Evolutionary conservation across 2,113 vertebrate genomes (phyloP).

Genomic region (Coturnix japonica): DNA sequence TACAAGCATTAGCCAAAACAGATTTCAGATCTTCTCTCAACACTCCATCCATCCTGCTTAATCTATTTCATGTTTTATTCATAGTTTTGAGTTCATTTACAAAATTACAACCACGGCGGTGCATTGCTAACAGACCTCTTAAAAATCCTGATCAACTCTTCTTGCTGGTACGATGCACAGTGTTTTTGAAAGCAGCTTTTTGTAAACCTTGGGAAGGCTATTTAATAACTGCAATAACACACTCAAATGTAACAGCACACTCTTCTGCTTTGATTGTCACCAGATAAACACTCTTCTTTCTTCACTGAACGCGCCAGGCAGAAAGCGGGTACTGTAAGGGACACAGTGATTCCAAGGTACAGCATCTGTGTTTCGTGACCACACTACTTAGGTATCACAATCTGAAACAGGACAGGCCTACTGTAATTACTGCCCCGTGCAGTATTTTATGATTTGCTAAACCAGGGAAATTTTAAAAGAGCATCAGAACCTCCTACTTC

Average conservation of each 20-base stretch:
- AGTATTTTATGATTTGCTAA: not conserved
- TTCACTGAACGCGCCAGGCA: slow-evolving; percentile 4
- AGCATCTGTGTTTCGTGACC: not conserved
- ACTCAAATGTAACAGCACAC: slow-evolving; percentile 45
- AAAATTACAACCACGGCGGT: slow-evolving; percentile 55
- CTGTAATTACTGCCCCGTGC: not conserved
- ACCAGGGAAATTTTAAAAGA: not conserved
- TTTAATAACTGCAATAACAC: slow-evolving; percentile 55
- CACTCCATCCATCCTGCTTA: slow-evolving; percentile 59
- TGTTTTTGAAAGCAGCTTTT: slow-evolving; percentile 41
- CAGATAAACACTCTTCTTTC: slow-evolving; percentile 40
- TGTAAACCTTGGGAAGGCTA: slow-evolving; percentile 30
- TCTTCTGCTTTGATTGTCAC: slow-evolving; percentile 45
- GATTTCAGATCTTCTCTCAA: slow-evolving; percentile 55
- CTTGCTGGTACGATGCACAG: slow-evolving; percentile 17
- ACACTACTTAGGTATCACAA: not conserved
- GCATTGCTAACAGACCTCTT: slow-evolving; percentile 50
- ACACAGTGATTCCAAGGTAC: not conserved
- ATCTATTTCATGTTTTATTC: slow-evolving; percentile 72
- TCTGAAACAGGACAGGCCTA: not conserved
- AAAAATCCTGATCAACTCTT: slow-evolving; percentile 40
- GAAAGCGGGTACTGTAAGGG: not conserved
- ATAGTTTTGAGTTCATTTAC: slow-evolving; percentile 47
- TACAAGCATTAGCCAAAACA: slow-evolving; percentile 51
- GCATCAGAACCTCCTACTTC: not conserved